These are phyloP conservation scores for Xenopus borealis DNA, from an alignment of 2,113 vertebrate species.

Conservation along the genomic window DNA sequence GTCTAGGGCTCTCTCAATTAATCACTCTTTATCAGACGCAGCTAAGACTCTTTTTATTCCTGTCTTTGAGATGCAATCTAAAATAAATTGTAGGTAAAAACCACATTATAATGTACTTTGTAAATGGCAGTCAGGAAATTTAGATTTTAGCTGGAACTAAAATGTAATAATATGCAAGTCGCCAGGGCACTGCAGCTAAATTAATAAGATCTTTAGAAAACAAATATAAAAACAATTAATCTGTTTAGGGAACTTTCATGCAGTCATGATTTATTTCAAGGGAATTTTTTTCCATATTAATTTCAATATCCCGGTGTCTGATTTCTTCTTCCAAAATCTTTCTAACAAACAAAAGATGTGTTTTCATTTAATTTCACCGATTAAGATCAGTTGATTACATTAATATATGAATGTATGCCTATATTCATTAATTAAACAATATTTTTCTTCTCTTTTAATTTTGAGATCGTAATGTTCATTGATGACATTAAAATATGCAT, in stretches of 20 bases:
- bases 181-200: conserved; percentile 4
- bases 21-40: conserved; percentile 40
- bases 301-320: too few relatives aligned
- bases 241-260: not conserved
- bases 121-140: conserved; percentile 24
- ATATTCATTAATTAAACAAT: too few relatives aligned
- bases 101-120: conserved; percentile 27
- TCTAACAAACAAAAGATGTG: too few relatives aligned
- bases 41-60: conserved; percentile 31
- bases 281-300: not conserved
- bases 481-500: not conserved
- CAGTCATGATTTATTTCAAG: not conserved
- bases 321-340: too few relatives aligned
- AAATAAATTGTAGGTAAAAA: conserved; percentile 30
- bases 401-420: too few relatives aligned
- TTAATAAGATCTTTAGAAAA: conserved; percentile 6
- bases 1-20: conserved; percentile 29
- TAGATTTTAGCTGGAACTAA: not conserved
- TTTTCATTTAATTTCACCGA: too few relatives aligned
- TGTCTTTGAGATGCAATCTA: conserved; percentile 31
- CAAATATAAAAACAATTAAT: not conserved
- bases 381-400: too few relatives aligned
- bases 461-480: not conserved
- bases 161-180: not conserved
- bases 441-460: not conserved